Conservation (phyloP, 1,140 invertebrate species). For the Caerostris darwini region DNA sequence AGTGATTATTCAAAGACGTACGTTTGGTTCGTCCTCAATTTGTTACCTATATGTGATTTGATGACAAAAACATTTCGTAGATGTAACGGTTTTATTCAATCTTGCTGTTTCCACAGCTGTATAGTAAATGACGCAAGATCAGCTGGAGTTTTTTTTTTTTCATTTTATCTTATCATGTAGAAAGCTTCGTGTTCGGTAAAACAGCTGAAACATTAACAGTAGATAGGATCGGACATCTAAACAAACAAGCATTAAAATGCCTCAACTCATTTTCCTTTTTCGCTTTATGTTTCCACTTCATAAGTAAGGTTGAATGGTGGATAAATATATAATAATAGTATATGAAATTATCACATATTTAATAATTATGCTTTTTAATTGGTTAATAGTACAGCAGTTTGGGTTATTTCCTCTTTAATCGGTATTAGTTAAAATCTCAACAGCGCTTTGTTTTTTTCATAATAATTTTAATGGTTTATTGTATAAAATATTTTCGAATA, state of each 20-base stretch:
- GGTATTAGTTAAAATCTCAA: no score
- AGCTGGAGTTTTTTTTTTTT: neutral
- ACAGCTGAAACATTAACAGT: slow-evolving; percentile 11
- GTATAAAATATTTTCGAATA: no score
- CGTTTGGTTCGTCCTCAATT: neutral
- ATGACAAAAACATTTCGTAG: neutral
- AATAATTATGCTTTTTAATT: no score
- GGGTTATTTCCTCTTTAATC: no score
- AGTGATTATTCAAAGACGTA: neutral
- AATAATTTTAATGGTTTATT: no score
- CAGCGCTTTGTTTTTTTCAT: no score
- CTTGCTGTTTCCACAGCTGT: slow-evolving; percentile 15
- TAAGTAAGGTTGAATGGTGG: no score
- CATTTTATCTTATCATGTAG: neutral
- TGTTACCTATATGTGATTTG: neutral
- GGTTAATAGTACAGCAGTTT: no score
- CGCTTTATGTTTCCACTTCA: no score
- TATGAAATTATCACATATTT: no score
- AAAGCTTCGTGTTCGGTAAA: neutral
- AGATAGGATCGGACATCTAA: neutral
- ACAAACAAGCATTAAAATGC: neutral
- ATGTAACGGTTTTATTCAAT: neutral
- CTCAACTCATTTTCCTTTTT: neutral
- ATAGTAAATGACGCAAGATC: neutral
- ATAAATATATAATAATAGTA: no score